Evolutionary conservation across 2,113 vertebrate species (phyloP), one percentile per base, ranked within the genome.

Genomic region (Egretta garzetta): DNA sequence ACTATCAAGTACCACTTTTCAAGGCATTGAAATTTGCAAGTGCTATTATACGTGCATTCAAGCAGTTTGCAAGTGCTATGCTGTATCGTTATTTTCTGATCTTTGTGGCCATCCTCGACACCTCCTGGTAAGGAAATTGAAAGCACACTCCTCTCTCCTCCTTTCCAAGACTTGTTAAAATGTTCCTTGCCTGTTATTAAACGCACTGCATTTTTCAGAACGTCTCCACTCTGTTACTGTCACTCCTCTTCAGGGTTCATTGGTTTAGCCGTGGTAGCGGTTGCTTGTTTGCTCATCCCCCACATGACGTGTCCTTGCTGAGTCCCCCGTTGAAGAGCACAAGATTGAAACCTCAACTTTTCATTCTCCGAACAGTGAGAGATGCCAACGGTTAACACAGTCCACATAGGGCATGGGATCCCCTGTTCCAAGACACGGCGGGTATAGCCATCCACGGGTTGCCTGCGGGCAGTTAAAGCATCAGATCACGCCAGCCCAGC

Each of bases 21-120:
- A 99, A 99, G 99, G 99, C 99, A 98, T 98, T 98, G 98, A 98
- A 99, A 98, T 98, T 98, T 98, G 99, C 99, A 99, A 99, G 99
- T 99, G 99, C 99, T 99, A 98, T 98, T 98, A 98, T 98, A 97
- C 98, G 98, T 99, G 99, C 99, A 97, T 99, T 99, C 97, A 97
- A 96, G 98, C 98, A 95, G 98, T 98, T 98, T 98, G 98, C 98
- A 98, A 99, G 99, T 99, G 99, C 98, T 98, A 97, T 98, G 98
- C 97, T 96, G 98, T 97, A 97, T 98, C 88, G 83, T 97, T 98
- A 96, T 98, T 95, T 96, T 96, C 97, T 83, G 98, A 97, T 97
- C 97, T 91, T 97, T 96, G 68, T 97, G 98, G 97, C 98, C 97
- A 98, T 96, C 96, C 88, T 95, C 13, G 92, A 96, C 94, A 97